Conservation (phyloP, 2,113 vertebrate genomes). For the Chroicocephalus ridibundus region DNA sequence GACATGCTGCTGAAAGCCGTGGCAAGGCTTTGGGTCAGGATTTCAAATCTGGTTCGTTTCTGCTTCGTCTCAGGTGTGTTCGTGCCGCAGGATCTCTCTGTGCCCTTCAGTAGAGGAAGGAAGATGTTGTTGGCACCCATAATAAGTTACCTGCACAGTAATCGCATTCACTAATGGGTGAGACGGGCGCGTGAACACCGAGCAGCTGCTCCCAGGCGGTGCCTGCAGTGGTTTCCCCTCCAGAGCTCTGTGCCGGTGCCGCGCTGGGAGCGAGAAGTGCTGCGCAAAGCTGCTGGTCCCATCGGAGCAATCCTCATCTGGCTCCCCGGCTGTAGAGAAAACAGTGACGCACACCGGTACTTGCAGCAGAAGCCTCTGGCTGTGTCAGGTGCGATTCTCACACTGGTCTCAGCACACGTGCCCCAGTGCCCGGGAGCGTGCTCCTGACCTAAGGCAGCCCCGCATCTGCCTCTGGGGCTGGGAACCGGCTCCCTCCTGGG, state of each 20-base stretch:
- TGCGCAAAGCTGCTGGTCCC: fast-evolving
- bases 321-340: fast-evolving
- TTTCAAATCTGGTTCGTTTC: background rate
- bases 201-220: background rate
- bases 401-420: fast-evolving
- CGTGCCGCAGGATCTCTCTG: fast-evolving
- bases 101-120: background rate
- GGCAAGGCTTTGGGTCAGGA: background rate
- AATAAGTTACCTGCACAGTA: background rate
- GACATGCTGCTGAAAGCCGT: fast-evolving
- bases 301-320: fast-evolving
- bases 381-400: background rate
- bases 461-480: fast-evolving
- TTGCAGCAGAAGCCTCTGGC: background rate
- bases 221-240: background rate
- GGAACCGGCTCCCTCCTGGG: background rate
- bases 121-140: fast-evolving
- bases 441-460: fast-evolving
- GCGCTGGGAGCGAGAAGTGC: background rate
- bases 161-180: fast-evolving
- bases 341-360: fast-evolving
- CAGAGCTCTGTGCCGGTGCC: fast-evolving
- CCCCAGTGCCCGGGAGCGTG: fast-evolving
- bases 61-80: background rate
- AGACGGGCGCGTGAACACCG: fast-evolving